phyloP scores from a whole-genome alignment of 1,140 invertebrate species.

The Philotrypesis tridentata region DNA sequence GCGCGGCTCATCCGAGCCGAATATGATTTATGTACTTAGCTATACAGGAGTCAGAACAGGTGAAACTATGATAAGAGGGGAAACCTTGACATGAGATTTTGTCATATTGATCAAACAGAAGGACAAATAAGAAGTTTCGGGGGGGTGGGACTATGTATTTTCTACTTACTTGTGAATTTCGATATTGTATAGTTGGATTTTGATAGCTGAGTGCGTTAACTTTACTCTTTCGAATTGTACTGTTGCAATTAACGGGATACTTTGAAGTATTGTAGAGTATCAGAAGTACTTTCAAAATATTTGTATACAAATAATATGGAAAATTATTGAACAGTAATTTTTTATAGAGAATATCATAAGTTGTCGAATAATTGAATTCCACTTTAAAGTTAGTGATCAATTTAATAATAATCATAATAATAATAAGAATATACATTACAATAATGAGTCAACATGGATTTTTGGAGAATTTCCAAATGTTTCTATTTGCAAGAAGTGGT shows the following conservation, averaged over 20 bases:
- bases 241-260: neutral
- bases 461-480: slow-evolving; percentile 30
- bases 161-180: neutral
- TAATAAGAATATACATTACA: neutral
- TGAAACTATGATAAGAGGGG: slow-evolving; percentile 36
- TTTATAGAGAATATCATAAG: no score
- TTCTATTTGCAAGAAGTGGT: slow-evolving; percentile 21
- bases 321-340: no score
- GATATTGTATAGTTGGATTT: neutral
- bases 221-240: neutral
- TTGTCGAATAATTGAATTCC: no score
- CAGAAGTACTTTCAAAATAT: no score
- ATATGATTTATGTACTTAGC: slow-evolving; percentile 7
- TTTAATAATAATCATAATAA: no score
- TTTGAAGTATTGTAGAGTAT: neutral
- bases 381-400: no score
- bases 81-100: slow-evolving; percentile 61
- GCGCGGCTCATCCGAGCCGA: neutral
- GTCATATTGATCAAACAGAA: slow-evolving; percentile 70
- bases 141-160: neutral
- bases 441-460: slow-evolving; percentile 22
- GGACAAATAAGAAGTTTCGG: slow-evolving; percentile 56
- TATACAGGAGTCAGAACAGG: neutral
- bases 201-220: neutral
- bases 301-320: no score